Conservation (phyloP, 2,888 invertebrate genomes). For the Phoenoteleia sp. region DNA sequence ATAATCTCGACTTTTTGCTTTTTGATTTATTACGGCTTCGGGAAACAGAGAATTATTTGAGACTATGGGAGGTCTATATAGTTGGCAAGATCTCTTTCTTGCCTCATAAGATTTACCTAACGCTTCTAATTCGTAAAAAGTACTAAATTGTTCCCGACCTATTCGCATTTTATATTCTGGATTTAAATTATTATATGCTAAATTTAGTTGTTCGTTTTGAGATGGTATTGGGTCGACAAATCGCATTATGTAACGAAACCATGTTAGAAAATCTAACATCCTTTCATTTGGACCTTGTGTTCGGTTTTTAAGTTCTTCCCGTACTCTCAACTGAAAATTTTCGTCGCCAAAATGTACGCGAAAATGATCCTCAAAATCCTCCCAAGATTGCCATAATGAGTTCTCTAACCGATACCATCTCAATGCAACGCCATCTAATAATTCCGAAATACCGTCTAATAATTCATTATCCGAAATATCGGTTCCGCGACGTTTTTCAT, state of each 20-base stretch:
- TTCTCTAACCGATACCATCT: too few relatives aligned
- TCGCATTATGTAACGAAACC: constrained; percentile 1
- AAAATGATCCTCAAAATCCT: constrained; percentile 5
- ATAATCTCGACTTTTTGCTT: too few relatives aligned
- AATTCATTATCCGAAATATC: background rate
- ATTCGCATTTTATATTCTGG: constrained; percentile 17
- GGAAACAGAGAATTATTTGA: too few relatives aligned
- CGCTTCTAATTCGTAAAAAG: background rate
- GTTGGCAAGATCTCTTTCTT: too few relatives aligned
- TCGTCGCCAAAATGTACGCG: constrained; percentile 2
- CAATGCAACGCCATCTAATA: constrained; percentile 2
- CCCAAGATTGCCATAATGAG: background rate
- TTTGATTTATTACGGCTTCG: too few relatives aligned
- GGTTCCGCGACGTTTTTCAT: background rate
- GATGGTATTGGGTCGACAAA: background rate
- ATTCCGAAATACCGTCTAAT: background rate
- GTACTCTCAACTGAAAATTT: background rate
- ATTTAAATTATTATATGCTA: too few relatives aligned
- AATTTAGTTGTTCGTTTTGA: background rate
- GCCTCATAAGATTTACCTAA: constrained; percentile 1
- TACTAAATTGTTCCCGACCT: background rate
- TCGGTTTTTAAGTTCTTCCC: background rate
- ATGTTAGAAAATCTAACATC: background rate
- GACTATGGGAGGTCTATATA: too few relatives aligned
- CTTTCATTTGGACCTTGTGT: background rate